phyloP scores from a whole-genome alignment of 2,797 vertebrate genomes.

The Zalophus californianus region DNA sequence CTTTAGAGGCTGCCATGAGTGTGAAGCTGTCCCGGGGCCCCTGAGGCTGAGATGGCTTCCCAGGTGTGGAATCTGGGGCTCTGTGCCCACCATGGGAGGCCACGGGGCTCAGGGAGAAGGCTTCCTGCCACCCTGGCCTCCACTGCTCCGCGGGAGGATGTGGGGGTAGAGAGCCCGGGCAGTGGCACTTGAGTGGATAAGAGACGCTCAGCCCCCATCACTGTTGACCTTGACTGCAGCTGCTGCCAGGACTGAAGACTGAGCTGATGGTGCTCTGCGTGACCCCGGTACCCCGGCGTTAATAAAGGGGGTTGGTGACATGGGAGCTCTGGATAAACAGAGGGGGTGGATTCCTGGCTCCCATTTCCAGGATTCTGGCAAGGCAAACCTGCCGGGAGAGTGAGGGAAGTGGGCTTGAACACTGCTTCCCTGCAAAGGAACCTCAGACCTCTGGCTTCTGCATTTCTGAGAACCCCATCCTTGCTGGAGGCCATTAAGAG shows the following conservation, averaged over 20 bases:
- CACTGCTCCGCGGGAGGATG: rapidly evolving
- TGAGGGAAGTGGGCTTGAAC: too few relatives aligned
- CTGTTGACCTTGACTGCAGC: neutral
- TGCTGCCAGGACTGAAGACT: neutral
- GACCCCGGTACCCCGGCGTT: neutral
- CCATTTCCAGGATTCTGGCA: neutral
- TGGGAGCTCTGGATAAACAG: neutral
- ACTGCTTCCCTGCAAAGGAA: neutral
- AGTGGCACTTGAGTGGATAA: neutral
- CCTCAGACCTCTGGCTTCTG: neutral
- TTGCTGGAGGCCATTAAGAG: neutral
- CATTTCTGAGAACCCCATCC: neutral
- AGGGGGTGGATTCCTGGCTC: neutral
- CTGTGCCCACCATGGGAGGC: neutral
- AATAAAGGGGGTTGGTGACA: neutral
- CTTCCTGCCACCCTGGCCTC: too few relatives aligned
- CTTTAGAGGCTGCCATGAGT: neutral
- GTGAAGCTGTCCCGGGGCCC: neutral
- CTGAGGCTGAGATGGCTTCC: neutral
- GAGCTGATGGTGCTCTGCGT: neutral
- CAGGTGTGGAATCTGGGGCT: neutral
- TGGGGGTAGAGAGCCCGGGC: rapidly evolving
- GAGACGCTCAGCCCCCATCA: neutral
- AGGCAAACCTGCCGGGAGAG: neutral
- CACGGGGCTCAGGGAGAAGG: neutral